Evolutionary conservation across 2,888 invertebrate species (phyloP), one percentile per base, ranked within the genome.

Genomic region (Amblyjoppa proteus): DNA sequence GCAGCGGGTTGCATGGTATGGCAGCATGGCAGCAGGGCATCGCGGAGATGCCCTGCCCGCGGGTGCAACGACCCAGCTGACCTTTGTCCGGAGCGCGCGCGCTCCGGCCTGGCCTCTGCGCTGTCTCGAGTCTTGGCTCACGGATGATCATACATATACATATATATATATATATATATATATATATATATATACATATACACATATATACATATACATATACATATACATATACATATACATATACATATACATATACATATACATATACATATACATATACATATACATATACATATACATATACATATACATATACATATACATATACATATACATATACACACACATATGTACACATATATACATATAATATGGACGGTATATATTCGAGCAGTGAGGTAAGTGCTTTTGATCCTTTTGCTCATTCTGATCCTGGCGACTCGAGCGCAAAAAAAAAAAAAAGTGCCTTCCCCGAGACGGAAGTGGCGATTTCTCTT

Each of bases 41-140:
- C 87, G 82, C 78, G 80, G 81, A 87, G 88, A 92, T 93, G 93
- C 92, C 92, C 93, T 92, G 91, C 91, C 93, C 92, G 92, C 93
- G 93, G 93, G 93, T 93, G 93, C 93, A 93, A 93, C 92, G 93
- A 93, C 93, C 93, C 92, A 79, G 86, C 90, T 93, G 93, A 93
- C 93, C 93, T 93, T 93, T 93, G 93, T 91, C 92, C 93, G 92
- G 91, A 89, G 91, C 89, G 91, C 91, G 92, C 90, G 91, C 91
- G 92, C 92, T 92, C 92, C 90, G 88, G 89, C 89, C 88, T 88
- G 91, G 87, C 90, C 86, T 80, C 85, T 83, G 81, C 81, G 78
- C 73, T 84, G 38, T 38, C 81, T 84, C 70, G 77, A 73, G 80
- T 70, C 73, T 81, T 83, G 82, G 84, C 58, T 80, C 83, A 68